Base-by-base conservation (phyloP, 1,140 invertebrate species). In the Drosophila grimshawi region DNA sequence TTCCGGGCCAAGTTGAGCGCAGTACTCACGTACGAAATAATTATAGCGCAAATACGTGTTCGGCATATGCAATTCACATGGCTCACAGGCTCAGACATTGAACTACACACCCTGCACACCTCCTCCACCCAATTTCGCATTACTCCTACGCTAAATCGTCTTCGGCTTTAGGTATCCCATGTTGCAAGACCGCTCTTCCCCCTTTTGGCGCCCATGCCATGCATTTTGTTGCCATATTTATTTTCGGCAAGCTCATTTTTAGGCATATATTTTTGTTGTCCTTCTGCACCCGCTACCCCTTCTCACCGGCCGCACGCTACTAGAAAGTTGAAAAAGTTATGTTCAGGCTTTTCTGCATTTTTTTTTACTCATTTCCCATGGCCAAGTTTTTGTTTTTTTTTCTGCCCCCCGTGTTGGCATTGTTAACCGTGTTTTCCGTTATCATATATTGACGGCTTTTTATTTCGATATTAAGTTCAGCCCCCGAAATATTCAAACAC, bases 41-140 rank as follows among this genome's bases (percentile, higher is more conserved):
- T 88, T 88, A 88, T 88, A 88, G 85, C 85, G 85, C 85, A 88
- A 88, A 72, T 85, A 88, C 85, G 85, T 88, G 85, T 89, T 35
- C 55, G 49, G 85, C 73, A 88, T 88, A 76, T 70, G 63, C 62
- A 67, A 82, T 77, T 48, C 72, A 57, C 64, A 67, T 69, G 59
- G 67, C 64, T 60, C 72, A 41, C 45, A 8, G 43, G 37, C 62
- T 59, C 39, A 56, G 46, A 35, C 65, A 41, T 32, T 53, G n/a
- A 2, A 45, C 30, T 29, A 27, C 5, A 33, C 7, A 2, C 46
- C 11, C 30, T 32, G 5, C 5, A 5, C 27, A 46, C 35, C 33
- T 27, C 5, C 35, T n/a, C 19, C 8, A 3, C 35, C 33, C 27
- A 41, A 67, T 43, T 8, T 11, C 8, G 27, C 52, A 56, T 29